Conservation (phyloP, 2,797 vertebrate genomes). For the Telmatherina bonti region DNA sequence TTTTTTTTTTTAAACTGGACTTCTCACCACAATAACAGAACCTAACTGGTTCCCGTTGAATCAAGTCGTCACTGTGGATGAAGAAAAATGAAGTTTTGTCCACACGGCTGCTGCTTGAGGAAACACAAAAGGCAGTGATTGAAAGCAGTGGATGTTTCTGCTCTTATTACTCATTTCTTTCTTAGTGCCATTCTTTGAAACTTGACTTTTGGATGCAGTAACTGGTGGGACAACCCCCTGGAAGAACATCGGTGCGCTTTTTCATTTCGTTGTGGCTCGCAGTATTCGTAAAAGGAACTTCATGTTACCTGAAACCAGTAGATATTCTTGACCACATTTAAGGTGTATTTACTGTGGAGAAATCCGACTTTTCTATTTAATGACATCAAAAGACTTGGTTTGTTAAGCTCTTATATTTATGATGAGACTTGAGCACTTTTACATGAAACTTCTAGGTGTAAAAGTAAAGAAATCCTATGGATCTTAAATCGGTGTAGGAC, state of each 20-base stretch:
- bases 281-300: slow-evolving; percentile 42
- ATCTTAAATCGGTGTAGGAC: slow-evolving; percentile 33
- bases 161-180: slow-evolving; percentile 42
- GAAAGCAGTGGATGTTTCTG: slow-evolving; percentile 34
- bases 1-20: too few relatives aligned
- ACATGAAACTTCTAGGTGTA: slow-evolving; percentile 24
- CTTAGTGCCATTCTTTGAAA: slow-evolving; percentile 65
- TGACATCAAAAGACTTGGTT: slow-evolving; percentile 1
- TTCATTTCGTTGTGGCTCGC: slow-evolving; percentile 25
- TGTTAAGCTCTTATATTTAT: slow-evolving; percentile 24
- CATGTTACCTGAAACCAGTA: slow-evolving; percentile 33
- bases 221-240: slow-evolving; percentile 8
- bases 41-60: slow-evolving; percentile 12
- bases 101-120: slow-evolving; percentile 18
- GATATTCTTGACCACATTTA: slow-evolving; percentile 32
- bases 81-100: slow-evolving; percentile 34
- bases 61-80: slow-evolving; percentile 4
- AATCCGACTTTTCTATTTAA: slow-evolving; percentile 32
- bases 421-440: slow-evolving; percentile 27
- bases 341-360: slow-evolving; percentile 33
- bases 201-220: slow-evolving; percentile 23
- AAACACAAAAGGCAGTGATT: slow-evolving; percentile 12
- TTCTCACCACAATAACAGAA: slow-evolving; percentile 27
- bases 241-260: slow-evolving; percentile 7
- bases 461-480: slow-evolving; percentile 48